Percentiles rank a stretch among this genome's conserved stretches.
These are phyloP conservation scores for Gymnothorax javanicus DNA, from an alignment of 2,797 vertebrate genomes.

Conservation along the genomic window DNA sequence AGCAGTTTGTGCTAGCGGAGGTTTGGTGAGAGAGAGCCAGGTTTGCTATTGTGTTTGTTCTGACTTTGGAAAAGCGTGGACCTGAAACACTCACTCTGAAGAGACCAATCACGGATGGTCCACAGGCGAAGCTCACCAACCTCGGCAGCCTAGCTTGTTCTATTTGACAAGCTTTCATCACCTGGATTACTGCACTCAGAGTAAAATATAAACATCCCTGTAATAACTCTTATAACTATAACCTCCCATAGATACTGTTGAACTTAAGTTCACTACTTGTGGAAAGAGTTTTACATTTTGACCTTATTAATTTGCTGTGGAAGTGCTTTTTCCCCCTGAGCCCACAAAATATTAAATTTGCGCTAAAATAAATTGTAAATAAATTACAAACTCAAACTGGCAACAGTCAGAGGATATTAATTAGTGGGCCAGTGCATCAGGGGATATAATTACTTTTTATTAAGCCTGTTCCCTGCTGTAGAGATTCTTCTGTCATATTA, in stretches of 20 bases:
- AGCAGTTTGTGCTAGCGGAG: background rate
- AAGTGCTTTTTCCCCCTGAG: background rate
- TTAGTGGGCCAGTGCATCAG: background rate
- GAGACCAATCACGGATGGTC: background rate
- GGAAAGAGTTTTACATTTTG: background rate
- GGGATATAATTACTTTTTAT: background rate
- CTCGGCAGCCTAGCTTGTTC: slow-evolving; percentile 12
- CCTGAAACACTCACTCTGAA: slow-evolving; percentile 8
- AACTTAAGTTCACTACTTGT: slow-evolving; percentile 23
- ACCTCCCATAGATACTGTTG: slow-evolving; percentile 19
- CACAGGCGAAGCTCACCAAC: background rate
- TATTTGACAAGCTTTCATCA: slow-evolving; percentile 20
- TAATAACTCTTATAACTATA: slow-evolving; percentile 7
- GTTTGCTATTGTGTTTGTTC: background rate
- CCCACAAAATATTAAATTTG: background rate
- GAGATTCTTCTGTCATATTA: background rate
- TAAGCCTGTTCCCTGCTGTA: background rate
- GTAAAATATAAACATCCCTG: slow-evolving; percentile 18
- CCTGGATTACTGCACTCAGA: background rate
- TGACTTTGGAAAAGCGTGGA: background rate
- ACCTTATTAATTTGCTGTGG: background rate
- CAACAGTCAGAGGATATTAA: background rate
- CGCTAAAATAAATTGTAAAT: background rate
- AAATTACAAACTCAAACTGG: background rate
- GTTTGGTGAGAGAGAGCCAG: background rate